These are phyloP conservation scores for Phytoseiulus persimilis DNA, from an alignment of 2,888 invertebrate species.

Conservation along the genomic window DNA sequence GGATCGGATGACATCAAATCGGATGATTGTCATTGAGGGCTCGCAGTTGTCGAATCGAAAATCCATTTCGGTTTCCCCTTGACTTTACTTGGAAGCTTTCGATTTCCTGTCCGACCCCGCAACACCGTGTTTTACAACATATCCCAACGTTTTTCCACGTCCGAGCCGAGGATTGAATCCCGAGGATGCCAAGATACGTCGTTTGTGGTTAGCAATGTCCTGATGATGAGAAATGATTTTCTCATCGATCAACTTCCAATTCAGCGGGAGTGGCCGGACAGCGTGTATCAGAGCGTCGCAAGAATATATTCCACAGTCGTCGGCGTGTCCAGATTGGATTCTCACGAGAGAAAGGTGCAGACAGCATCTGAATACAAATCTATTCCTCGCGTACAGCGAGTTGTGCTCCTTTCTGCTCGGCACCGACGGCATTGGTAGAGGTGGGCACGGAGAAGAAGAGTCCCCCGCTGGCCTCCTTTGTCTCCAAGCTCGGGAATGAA, in stretches of 20 bases:
- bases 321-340: neutral
- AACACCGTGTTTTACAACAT: too few relatives aligned
- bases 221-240: too few relatives aligned
- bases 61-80: too few relatives aligned
- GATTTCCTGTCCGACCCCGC: too few relatives aligned
- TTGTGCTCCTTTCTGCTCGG: neutral
- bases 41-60: neutral
- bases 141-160: too few relatives aligned
- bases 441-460: neutral
- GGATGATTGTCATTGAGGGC: too few relatives aligned
- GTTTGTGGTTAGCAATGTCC: too few relatives aligned
- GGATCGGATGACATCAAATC: neutral
- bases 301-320: neutral
- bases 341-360: neutral
- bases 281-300: neutral
- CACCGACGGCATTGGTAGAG: neutral
- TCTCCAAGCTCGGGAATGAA: neutral
- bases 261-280: too few relatives aligned
- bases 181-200: too few relatives aligned
- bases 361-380: neutral
- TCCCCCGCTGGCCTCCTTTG: neutral
- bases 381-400: neutral
- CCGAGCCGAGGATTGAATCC: too few relatives aligned
- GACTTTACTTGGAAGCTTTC: too few relatives aligned
- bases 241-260: too few relatives aligned